phyloP scores from a whole-genome alignment of 2,797 vertebrate species.

The Myotis vivesi region DNA sequence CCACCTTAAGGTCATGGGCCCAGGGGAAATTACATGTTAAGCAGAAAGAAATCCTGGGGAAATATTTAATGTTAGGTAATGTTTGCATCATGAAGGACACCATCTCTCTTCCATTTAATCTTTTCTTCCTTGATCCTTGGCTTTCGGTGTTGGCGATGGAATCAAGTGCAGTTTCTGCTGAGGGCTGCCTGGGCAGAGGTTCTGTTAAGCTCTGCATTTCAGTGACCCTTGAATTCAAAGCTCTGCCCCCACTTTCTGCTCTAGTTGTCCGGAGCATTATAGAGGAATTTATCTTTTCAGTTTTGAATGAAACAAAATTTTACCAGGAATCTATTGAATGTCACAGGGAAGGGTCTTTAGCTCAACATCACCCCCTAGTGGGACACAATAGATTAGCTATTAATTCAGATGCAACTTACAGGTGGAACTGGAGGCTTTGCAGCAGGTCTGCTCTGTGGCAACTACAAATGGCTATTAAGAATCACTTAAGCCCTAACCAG shows the following conservation, averaged over 20 bases:
- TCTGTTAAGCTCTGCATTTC: background rate
- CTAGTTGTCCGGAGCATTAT: background rate
- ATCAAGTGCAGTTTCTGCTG: too few relatives aligned
- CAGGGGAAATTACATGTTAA: background rate
- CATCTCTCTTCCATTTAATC: background rate
- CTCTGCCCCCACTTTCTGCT: background rate
- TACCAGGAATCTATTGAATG: background rate
- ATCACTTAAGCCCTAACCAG: too few relatives aligned
- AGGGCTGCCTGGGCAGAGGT: too few relatives aligned
- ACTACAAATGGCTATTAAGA: background rate
- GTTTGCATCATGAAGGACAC: background rate
- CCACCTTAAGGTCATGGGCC: slow-evolving; percentile 7
- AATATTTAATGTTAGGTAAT: background rate
- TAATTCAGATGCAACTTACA: background rate
- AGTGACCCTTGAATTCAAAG: background rate
- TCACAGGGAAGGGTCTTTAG: background rate
- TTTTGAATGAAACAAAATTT: background rate
- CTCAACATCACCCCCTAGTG: background rate
- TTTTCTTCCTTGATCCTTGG: background rate
- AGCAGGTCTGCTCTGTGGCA: background rate
- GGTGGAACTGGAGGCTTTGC: background rate
- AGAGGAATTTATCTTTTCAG: background rate
- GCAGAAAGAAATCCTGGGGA: background rate
- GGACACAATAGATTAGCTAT: background rate
- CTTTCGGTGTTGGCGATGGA: background rate